A percentile compares a stretch with the other conserved stretches of the same genome.
phyloP scores from a whole-genome alignment of 2,888 invertebrate species.

The Epinotia demarniana region DNA sequence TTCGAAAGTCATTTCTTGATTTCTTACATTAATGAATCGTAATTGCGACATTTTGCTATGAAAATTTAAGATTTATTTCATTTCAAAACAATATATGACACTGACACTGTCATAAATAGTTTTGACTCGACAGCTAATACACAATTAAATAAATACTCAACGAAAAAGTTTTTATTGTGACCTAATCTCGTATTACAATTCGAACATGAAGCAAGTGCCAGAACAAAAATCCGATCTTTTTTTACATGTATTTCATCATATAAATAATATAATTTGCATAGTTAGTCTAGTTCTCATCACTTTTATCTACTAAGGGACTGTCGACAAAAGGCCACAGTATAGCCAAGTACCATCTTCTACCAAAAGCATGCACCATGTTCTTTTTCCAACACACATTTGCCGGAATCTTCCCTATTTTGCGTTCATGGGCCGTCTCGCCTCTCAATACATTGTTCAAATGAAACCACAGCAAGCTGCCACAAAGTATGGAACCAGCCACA shows the following conservation, averaged over 20 bases:
- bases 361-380: conserved; percentile 87
- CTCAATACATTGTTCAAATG: conserved; percentile 79
- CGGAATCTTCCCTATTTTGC: conserved; percentile 69
- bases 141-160: not conserved
- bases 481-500: conserved; percentile 57
- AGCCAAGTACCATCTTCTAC: conserved; percentile 26
- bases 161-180: not conserved
- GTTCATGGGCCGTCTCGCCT: conserved; percentile 78
- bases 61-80: not conserved
- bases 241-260: too few relatives aligned
- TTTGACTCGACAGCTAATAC: not conserved
- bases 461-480: conserved; percentile 55
- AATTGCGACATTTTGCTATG: not conserved
- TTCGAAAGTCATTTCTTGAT: not conserved
- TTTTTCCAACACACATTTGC: conserved; percentile 87
- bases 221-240: too few relatives aligned
- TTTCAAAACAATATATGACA: not conserved
- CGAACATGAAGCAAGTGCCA: too few relatives aligned
- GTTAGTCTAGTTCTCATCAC: not conserved
- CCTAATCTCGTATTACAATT: too few relatives aligned
- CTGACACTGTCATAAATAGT: not conserved
- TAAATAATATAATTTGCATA: not conserved
- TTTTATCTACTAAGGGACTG: not conserved
- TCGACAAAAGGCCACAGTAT: conserved; percentile 15
- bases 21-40: not conserved